These are phyloP conservation scores for Thamnophis sirtalis DNA, from an alignment of 2,113 vertebrate species.

Conservation along the genomic window DNA sequence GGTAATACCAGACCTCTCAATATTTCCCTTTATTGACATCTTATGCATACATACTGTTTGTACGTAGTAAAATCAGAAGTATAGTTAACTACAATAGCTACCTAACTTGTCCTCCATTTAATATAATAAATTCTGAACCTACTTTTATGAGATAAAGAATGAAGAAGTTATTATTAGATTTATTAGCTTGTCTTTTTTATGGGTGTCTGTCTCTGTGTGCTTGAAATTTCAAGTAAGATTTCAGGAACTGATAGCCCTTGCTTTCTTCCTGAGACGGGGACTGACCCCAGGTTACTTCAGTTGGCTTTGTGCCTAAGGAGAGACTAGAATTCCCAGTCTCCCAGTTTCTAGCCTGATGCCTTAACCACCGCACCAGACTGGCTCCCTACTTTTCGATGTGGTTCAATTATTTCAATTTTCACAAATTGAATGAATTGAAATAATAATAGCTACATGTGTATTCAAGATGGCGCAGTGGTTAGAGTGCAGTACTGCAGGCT, in stretches of 20 bases:
- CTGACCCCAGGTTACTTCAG: background rate
- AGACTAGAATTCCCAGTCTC: background rate
- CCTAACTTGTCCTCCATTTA: background rate
- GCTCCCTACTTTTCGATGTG: background rate
- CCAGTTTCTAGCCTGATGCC: background rate
- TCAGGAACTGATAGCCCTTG: background rate
- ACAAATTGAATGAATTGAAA: background rate
- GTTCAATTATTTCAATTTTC: background rate
- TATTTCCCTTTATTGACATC: background rate
- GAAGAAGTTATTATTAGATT: background rate
- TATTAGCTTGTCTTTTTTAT: background rate
- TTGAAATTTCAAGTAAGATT: background rate
- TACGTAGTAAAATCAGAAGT: slow-evolving; percentile 6
- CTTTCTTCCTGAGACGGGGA: background rate
- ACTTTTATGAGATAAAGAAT: background rate
- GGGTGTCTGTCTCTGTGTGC: background rate
- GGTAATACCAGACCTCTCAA: background rate
- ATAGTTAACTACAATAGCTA: background rate
- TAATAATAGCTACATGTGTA: background rate
- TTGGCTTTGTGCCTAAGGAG: background rate
- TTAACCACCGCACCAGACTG: background rate
- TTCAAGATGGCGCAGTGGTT: background rate
- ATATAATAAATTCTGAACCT: background rate
- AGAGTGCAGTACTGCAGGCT: too few species aligned
- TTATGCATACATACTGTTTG: background rate